A percentile compares a stretch with the other conserved stretches of the same genome.
Conservation (phyloP, 2,888 invertebrate species). For the Girardia tigrina region DNA sequence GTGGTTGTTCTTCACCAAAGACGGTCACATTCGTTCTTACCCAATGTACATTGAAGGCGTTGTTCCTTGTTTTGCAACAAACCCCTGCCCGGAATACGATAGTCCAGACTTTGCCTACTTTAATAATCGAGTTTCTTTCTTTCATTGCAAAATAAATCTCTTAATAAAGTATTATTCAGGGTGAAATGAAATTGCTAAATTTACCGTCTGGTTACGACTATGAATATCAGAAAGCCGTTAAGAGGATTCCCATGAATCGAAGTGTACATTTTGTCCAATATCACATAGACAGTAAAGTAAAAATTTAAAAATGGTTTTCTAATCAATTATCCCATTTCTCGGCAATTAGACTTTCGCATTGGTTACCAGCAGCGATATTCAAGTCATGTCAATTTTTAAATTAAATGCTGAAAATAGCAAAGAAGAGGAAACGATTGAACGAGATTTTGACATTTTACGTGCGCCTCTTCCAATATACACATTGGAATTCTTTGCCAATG, state of each 20-base stretch:
- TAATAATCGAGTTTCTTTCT: conserved; percentile 45
- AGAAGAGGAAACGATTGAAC: conserved; percentile 55
- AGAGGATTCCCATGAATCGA: conserved; percentile 80
- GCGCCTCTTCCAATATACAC: conserved; percentile 21
- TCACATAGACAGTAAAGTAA: conserved; percentile 70
- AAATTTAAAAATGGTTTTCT: background rate
- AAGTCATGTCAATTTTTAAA: conserved; percentile 60
- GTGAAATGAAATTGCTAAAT: conserved; percentile 74
- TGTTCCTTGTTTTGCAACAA: conserved; percentile 69
- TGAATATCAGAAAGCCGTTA: conserved; percentile 83
- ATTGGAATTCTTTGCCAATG: conserved; percentile 25
- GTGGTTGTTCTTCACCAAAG: conserved; percentile 70
- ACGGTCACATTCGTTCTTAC: conserved; percentile 75
- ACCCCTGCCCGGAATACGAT: conserved; percentile 85
- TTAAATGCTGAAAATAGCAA: conserved; percentile 72
- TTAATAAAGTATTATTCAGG: conserved; percentile 50
- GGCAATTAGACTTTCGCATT: background rate
- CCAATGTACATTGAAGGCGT: conserved; percentile 70
- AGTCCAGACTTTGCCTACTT: conserved; percentile 86
- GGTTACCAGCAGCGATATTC: background rate
- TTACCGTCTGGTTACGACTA: conserved; percentile 79
- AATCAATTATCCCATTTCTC: background rate
- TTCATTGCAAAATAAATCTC: background rate
- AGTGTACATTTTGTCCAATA: conserved; percentile 84
- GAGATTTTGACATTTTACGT: conserved; percentile 41